A percentile compares a stretch with the other conserved stretches of the same genome.
phyloP scores from a whole-genome alignment of 2,113 vertebrate genomes.

The Oncorhynchus masou region DNA sequence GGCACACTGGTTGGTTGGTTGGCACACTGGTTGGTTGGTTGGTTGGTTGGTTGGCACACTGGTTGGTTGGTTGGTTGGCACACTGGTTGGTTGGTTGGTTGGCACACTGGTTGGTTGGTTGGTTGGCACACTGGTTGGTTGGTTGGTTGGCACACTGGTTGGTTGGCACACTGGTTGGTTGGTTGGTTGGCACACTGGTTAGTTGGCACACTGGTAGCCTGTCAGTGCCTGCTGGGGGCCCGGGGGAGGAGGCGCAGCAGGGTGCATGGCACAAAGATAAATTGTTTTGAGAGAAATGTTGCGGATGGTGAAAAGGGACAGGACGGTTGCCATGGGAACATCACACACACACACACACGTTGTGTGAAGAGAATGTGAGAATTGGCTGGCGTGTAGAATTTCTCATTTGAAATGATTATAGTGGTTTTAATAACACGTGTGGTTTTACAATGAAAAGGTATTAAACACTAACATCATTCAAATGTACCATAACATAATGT shows the following conservation, averaged over 20 bases:
- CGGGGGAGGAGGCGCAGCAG: background rate
- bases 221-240: no score
- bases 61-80: background rate
- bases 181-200: slow-evolving; percentile 7
- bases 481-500: no score
- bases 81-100: background rate
- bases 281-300: background rate
- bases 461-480: no score
- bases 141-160: background rate
- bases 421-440: no score
- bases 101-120: background rate
- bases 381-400: background rate
- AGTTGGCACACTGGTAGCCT: background rate
- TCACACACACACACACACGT: slow-evolving; percentile 4
- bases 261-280: background rate
- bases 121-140: background rate
- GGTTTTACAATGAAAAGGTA: no score
- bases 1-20: background rate
- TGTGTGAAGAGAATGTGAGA: background rate
- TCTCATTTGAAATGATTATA: no score
- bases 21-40: background rate
- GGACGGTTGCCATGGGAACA: slow-evolving; percentile 53
- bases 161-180: no score
- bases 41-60: background rate
- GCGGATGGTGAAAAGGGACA: slow-evolving; percentile 24